Conservation (phyloP, 53 echinoderm and acorn worm genomes). For the Mesocentrotus franciscanus region DNA sequence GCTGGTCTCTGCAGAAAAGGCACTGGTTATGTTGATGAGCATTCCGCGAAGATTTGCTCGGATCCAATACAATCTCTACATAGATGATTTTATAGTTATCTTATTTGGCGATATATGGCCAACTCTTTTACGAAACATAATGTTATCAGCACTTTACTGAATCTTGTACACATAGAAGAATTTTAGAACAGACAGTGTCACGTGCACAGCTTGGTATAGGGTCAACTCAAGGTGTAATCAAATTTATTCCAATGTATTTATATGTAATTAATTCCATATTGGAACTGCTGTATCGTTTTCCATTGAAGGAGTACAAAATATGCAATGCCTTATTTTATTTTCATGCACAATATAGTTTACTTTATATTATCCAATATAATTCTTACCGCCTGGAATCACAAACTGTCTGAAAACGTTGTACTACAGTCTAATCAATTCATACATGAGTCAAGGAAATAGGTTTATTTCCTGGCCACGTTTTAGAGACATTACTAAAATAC, state of each 20-base stretch:
- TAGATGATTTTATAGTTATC: too few species aligned
- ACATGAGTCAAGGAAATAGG: not conserved
- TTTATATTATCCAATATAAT: too few species aligned
- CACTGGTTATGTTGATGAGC: not conserved
- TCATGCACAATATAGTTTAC: not conserved
- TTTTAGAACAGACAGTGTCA: not conserved
- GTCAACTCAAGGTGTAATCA: not conserved
- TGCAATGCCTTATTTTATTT: constrained; percentile 28
- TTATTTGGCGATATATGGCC: too few species aligned
- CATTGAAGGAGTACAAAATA: not conserved
- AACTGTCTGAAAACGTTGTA: not conserved
- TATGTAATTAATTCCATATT: not conserved
- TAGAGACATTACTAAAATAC: not conserved
- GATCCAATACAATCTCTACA: too few species aligned
- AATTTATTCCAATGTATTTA: not conserved
- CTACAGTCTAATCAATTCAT: not conserved
- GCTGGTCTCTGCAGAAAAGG: not conserved
- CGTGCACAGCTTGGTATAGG: not conserved
- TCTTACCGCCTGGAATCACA: not conserved
- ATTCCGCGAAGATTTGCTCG: too few species aligned
- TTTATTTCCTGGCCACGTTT: not conserved
- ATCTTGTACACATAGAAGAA: not conserved
- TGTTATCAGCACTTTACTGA: not conserved
- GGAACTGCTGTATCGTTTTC: not conserved
- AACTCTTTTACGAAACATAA: not conserved